Conservation (phyloP, 2,888 invertebrate species). For the Heliconius ismenius region DNA sequence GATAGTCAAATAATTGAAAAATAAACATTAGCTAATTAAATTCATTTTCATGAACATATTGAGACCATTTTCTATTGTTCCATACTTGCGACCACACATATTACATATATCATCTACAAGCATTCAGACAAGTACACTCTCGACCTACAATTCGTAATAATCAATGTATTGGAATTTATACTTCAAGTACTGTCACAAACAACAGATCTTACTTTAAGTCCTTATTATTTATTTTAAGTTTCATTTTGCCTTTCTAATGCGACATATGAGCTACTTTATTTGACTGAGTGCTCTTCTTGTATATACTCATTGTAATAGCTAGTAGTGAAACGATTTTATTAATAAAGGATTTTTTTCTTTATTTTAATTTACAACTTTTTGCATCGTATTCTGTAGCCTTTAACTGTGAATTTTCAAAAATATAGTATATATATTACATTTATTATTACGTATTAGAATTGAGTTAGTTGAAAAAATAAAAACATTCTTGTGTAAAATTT, state of each 20-base stretch:
- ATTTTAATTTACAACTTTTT: too few relatives aligned
- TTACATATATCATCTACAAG: slow-evolving; percentile 16
- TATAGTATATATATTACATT: too few relatives aligned
- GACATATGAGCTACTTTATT: neutral
- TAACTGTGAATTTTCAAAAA: too few relatives aligned
- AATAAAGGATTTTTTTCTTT: too few relatives aligned
- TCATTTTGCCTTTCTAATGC: neutral
- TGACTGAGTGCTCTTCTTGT: too few relatives aligned
- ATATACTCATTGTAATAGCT: neutral
- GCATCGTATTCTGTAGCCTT: too few relatives aligned
- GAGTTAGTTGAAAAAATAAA: neutral
- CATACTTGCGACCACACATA: neutral
- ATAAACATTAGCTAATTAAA: too few relatives aligned
- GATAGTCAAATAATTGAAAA: too few relatives aligned
- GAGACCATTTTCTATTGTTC: neutral
- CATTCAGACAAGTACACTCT: slow-evolving; percentile 13
- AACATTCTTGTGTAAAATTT: neutral
- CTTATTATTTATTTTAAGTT: neutral
- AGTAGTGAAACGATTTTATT: neutral
- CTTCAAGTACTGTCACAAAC: slow-evolving; percentile 2
- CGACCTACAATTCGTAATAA: slow-evolving; percentile 26
- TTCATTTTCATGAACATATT: neutral
- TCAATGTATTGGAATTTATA: slow-evolving; percentile 17
- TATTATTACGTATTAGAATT: too few relatives aligned
- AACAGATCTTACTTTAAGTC: neutral